These are phyloP conservation scores for Callithrix jacchus DNA, from an alignment of 2,113 vertebrate genomes.

Conservation along the genomic window DNA sequence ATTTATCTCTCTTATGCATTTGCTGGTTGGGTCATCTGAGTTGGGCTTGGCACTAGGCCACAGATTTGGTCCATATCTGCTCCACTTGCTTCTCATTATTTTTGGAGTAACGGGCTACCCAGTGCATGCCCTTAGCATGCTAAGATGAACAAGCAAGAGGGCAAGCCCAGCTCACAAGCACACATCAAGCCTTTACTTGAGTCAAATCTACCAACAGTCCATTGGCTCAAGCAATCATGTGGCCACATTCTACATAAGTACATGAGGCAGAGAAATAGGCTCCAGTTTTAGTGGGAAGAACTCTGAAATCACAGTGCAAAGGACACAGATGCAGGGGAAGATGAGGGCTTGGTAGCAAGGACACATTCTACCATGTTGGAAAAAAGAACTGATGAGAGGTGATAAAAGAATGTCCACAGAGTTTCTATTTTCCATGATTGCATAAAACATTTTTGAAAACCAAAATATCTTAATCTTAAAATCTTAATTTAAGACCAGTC, in stretches of 20 bases:
- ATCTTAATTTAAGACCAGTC: background rate
- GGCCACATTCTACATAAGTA: background rate
- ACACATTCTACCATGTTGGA: background rate
- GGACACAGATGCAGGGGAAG: background rate
- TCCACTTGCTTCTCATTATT: background rate
- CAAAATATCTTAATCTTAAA: background rate
- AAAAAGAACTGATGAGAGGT: background rate
- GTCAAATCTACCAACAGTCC: background rate
- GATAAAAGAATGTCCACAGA: background rate
- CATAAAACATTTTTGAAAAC: background rate
- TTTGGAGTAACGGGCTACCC: background rate
- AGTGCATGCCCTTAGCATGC: background rate
- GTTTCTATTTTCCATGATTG: background rate
- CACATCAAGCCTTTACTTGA: background rate
- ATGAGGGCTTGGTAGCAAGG: background rate
- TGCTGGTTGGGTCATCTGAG: background rate
- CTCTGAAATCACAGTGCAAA: background rate
- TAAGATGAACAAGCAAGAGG: background rate
- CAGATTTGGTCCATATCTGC: background rate
- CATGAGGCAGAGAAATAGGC: background rate
- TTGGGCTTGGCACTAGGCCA: background rate
- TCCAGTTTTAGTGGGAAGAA: background rate
- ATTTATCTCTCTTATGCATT: background rate
- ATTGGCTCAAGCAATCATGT: background rate
- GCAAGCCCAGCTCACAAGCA: background rate